Conservation (phyloP, 2,888 invertebrate genomes). For the Hypsopygia costalis region DNA sequence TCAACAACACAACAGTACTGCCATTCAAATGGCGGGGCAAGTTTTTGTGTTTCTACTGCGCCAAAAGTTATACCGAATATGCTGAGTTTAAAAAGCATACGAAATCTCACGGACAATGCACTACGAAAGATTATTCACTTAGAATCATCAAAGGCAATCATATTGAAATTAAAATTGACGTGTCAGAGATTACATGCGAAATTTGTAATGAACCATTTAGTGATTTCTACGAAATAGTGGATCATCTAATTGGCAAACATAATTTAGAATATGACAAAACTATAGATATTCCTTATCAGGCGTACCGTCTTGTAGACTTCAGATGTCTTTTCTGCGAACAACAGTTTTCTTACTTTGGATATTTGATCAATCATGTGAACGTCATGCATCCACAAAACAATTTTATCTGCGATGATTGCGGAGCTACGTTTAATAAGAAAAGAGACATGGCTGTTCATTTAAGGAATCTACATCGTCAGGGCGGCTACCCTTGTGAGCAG, state of each 20-base stretch:
- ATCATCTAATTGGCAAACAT: constrained; percentile 58
- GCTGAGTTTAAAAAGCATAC: constrained; percentile 57
- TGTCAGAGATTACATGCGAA: constrained; percentile 56
- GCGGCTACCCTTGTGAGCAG: constrained; percentile 51
- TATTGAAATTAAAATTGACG: constrained; percentile 57
- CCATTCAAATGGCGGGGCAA: constrained; percentile 69
- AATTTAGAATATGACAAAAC: constrained; percentile 49
- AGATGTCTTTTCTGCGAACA: constrained; percentile 50
- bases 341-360: constrained; percentile 48
- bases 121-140: constrained; percentile 45
- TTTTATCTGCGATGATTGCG: constrained; percentile 58
- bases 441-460: constrained; percentile 50
- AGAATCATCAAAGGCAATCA: constrained; percentile 50
- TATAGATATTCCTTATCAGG: constrained; percentile 47
- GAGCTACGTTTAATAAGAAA: constrained; percentile 49
- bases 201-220: constrained; percentile 51
- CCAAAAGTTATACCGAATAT: constrained; percentile 44
- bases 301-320: constrained; percentile 50
- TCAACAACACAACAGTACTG: constrained; percentile 62
- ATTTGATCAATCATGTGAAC: constrained; percentile 54
- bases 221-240: constrained; percentile 43
- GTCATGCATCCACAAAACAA: constrained; percentile 46
- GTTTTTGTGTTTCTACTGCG: constrained; percentile 64
- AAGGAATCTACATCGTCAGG: constrained; percentile 42
- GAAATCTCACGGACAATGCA: constrained; percentile 48